Percentiles rank a stretch among this genome's conserved stretches.
phyloP scores from a whole-genome alignment of 2,113 vertebrate genomes.

The Pangasianodon hypophthalmus region DNA sequence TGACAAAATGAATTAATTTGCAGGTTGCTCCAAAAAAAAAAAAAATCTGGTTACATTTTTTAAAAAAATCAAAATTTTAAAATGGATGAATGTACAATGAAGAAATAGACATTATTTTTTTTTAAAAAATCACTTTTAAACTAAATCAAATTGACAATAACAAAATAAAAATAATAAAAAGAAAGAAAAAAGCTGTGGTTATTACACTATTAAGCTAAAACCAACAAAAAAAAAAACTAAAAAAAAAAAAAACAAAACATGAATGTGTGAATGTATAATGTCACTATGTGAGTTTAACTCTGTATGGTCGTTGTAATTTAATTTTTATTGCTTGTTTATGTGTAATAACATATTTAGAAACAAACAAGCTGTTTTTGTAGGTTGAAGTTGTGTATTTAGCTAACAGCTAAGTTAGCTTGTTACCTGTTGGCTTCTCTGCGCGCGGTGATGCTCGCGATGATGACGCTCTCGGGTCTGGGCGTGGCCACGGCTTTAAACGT shows the following conservation, averaged over 20 bases:
- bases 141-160: no score
- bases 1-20: neutral
- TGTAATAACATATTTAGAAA: neutral
- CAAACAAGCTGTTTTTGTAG: neutral
- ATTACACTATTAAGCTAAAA: neutral
- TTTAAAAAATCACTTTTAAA: no score
- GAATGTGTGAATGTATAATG: neutral
- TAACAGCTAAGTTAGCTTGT: no score
- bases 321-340: neutral
- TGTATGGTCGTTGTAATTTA: neutral
- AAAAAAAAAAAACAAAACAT: neutral
- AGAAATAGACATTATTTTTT: no score
- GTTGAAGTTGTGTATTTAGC: constrained; percentile 50
- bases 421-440: constrained; percentile 82
- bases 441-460: constrained; percentile 90
- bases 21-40: neutral
- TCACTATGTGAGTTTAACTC: neutral
- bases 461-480: constrained; percentile 90
- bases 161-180: neutral
- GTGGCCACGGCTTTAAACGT: constrained; percentile 97
- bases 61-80: no score
- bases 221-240: neutral
- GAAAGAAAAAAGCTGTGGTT: neutral
- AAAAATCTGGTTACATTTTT: neutral
- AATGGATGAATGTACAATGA: no score